Evolutionary conservation across 2,888 invertebrate species (phyloP), one percentile per base, ranked within the genome.

Genomic region (Theodoxus fluviatilis): DNA sequence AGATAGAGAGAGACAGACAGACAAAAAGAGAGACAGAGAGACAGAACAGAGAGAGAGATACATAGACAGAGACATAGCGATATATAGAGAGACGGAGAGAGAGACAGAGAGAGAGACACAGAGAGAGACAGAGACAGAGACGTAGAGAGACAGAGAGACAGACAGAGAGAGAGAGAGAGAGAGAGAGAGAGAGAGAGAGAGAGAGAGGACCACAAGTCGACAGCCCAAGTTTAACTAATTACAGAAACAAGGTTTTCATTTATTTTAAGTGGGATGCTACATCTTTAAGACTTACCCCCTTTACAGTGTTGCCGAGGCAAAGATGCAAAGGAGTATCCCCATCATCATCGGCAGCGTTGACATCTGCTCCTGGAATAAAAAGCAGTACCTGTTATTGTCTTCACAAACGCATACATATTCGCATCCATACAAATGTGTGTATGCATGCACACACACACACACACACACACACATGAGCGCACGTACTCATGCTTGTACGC

Each of bases 261-360:
- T n/a, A n/a, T n/a, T n/a, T n/a, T n/a, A n/a, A n/a, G n/a, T n/a
- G n/a, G n/a, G n/a, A n/a, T n/a, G n/a, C n/a, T n/a, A n/a, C n/a
- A n/a, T n/a, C n/a, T n/a, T n/a, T n/a, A n/a, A n/a, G n/a, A n/a
- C n/a, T n/a, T n/a, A n/a, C n/a, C 37, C 59, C 57, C 18, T 57
- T n/a, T 0, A 57, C 28, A 9, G 2, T 25, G n/a, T 59, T 28
- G 15, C 59, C 68, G 0, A 68, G 28, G 15, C 57, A 31, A 7
- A 68, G 31, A 52, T 68, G 68, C 2, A 68, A 25, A 3, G 68
- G 57, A 0, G 68, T 68, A 37, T 68, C 31, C 2, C 40, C 57
- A 2, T 57, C 57, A 6, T 28, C n/a, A 40, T 68, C 68, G 2
- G 1, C 2, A 3, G n/a, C 40, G n/a, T 57, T 68, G 1, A 68